Percentiles rank a stretch among this genome's conserved stretches.
phyloP scores from a whole-genome alignment of 1,140 invertebrate genomes.

The Protaetia brevitarsis region DNA sequence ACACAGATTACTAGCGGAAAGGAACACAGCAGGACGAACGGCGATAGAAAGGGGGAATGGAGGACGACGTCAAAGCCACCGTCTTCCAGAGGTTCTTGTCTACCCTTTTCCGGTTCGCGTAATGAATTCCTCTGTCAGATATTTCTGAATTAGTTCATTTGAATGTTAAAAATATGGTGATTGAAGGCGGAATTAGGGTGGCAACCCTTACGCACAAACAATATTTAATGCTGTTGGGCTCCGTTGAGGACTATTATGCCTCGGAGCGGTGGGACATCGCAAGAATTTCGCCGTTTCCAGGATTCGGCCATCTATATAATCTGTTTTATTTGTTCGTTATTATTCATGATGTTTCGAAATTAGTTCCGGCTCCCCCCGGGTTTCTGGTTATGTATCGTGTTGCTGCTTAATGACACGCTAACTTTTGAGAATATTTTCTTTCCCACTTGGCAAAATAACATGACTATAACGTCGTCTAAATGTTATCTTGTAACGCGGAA shows the following conservation, averaged over 20 bases:
- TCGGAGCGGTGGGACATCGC: background rate
- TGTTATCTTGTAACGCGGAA: too few species aligned
- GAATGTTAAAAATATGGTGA: constrained; percentile 18
- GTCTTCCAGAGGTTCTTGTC: background rate
- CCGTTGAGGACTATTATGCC: background rate
- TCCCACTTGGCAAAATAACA: too few species aligned
- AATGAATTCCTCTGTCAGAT: constrained; percentile 17
- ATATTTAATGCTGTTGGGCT: constrained; percentile 1
- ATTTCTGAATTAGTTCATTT: constrained; percentile 18
- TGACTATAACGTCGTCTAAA: too few species aligned
- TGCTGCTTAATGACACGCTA: too few species aligned
- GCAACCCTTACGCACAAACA: constrained; percentile 11
- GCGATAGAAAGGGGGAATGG: background rate
- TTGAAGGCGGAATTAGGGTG: constrained; percentile 12
- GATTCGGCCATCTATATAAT: constrained; percentile 6
- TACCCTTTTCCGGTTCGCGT: background rate
- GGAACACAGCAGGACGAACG: background rate
- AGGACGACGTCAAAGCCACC: background rate
- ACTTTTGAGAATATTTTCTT: too few species aligned
- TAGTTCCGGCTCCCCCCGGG: background rate
- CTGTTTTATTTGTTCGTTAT: constrained; percentile 13
- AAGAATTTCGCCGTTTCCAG: background rate
- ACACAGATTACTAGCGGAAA: constrained; percentile 10
- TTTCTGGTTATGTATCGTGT: background rate
- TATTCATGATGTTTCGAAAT: constrained; percentile 10